Percentiles rank a stretch among this genome's conserved stretches.
phyloP scores from a whole-genome alignment of 2,888 invertebrate genomes.

The Oxystoma pomonae region DNA sequence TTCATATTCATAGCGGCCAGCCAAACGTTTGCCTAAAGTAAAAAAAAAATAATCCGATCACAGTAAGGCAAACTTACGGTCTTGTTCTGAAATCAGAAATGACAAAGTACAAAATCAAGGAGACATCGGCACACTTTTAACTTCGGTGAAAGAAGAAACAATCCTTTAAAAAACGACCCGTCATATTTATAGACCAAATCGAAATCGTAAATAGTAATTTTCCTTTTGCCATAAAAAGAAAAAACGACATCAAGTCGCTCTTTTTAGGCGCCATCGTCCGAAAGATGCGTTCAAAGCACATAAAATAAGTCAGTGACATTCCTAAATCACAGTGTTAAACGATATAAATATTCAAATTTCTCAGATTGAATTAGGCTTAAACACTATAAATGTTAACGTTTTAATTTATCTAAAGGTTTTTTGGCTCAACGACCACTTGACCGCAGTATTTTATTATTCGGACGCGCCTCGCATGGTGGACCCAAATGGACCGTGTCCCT shows the following conservation, averaged over 20 bases:
- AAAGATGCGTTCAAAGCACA: neutral
- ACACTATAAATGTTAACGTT: conserved; percentile 29
- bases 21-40: too few species aligned
- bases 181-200: neutral
- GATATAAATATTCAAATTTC: conserved; percentile 36
- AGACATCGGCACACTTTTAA: too few species aligned
- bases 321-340: conserved; percentile 19
- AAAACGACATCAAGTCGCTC: neutral
- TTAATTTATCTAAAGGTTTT: conserved; percentile 26
- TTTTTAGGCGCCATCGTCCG: neutral
- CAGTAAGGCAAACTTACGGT: too few species aligned
- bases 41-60: too few species aligned
- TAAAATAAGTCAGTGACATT: neutral
- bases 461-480: neutral
- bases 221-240: neutral
- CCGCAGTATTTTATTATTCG: neutral
- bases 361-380: conserved; percentile 31
- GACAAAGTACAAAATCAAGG: too few species aligned
- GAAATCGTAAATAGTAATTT: neutral
- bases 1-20: too few species aligned
- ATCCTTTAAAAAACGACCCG: too few species aligned
- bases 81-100: too few species aligned
- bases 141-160: too few species aligned
- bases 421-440: neutral
- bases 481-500: neutral